Percentiles rank a stretch among this genome's conserved stretches.
Conservation (phyloP, 1,140 invertebrate species). For the Atopsyche davidsoni region DNA sequence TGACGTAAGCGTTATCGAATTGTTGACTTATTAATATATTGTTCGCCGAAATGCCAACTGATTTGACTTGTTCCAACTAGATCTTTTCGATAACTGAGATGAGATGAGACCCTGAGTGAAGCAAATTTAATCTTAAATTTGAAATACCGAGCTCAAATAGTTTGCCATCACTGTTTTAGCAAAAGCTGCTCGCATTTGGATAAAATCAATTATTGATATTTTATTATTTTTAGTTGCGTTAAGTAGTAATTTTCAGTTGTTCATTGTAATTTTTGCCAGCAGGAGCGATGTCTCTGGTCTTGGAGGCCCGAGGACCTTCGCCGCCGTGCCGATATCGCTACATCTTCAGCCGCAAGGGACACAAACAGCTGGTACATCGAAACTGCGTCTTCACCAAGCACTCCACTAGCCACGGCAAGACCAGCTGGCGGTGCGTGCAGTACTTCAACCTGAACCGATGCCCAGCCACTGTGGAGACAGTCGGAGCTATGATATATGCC, state of each 20-base stretch:
- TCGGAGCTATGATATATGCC: slow-evolving; percentile 45
- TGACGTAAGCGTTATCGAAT: too few species aligned
- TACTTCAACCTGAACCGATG: slow-evolving; percentile 47
- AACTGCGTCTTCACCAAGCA: slow-evolving; percentile 50
- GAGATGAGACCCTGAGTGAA: too few species aligned
- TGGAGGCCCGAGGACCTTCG: slow-evolving; percentile 36
- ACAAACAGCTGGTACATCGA: slow-evolving; percentile 48
- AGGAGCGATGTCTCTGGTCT: slow-evolving; percentile 44
- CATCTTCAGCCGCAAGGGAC: slow-evolving; percentile 47
- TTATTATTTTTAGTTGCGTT: neutral
- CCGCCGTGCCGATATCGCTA: slow-evolving; percentile 45
- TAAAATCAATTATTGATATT: too few species aligned
- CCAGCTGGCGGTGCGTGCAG: slow-evolving; percentile 47
- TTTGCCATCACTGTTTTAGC: too few species aligned
- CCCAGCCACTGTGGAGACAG: slow-evolving; percentile 46
- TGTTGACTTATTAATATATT: too few species aligned
- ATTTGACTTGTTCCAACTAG: too few species aligned
- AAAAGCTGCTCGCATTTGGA: too few species aligned
- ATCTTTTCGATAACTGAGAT: too few species aligned
- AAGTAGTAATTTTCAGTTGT: neutral
- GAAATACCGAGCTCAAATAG: too few species aligned
- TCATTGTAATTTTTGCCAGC: slow-evolving; percentile 16
- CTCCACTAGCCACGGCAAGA: slow-evolving; percentile 48
- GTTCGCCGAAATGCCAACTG: too few species aligned
- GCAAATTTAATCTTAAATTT: too few species aligned